These are phyloP conservation scores for Hoplodrina blanda DNA, from an alignment of 2,888 invertebrate genomes.

Conservation along the genomic window DNA sequence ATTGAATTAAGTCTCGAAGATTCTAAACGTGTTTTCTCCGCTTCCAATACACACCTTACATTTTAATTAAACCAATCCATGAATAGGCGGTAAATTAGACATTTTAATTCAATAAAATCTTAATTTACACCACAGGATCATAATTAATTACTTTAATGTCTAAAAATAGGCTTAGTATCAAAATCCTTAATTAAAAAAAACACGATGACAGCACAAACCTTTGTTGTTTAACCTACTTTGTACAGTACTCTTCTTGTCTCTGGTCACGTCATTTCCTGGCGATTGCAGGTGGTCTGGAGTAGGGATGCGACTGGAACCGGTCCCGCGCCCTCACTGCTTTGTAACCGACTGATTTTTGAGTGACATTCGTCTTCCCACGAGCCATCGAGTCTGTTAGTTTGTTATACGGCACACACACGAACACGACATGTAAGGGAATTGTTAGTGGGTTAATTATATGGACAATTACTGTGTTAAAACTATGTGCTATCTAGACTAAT, in stretches of 20 bases:
- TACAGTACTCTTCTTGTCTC: slow-evolving; percentile 26
- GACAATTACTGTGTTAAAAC: slow-evolving; percentile 17
- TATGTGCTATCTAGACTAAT: not conserved
- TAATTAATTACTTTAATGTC: slow-evolving; percentile 2
- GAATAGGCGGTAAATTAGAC: slow-evolving; percentile 19
- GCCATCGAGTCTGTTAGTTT: slow-evolving; percentile 76
- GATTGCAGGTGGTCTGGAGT: slow-evolving; percentile 73
- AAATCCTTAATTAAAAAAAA: slow-evolving; percentile 34
- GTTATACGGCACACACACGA: slow-evolving; percentile 70
- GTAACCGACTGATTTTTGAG: slow-evolving; percentile 85
- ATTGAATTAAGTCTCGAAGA: not conserved
- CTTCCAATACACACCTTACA: slow-evolving; percentile 8
- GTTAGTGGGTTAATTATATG: slow-evolving; percentile 48
- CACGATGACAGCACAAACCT: slow-evolving; percentile 42
- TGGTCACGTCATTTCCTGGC: slow-evolving; percentile 39
- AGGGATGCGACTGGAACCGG: slow-evolving; percentile 80
- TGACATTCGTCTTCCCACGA: slow-evolving; percentile 70
- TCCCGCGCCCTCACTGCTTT: slow-evolving; percentile 85
- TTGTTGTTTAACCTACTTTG: slow-evolving; percentile 34
- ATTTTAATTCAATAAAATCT: slow-evolving; percentile 30
- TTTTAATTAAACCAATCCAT: slow-evolving; percentile 24
- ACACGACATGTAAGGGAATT: slow-evolving; percentile 69
- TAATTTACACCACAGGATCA: slow-evolving; percentile 31
- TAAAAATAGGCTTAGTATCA: slow-evolving; percentile 36
- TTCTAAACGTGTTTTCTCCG: slow-evolving; percentile 14